Evolutionary conservation across 2,113 vertebrate species (phyloP).

Genomic region (Notarius quadriscutis): DNA sequence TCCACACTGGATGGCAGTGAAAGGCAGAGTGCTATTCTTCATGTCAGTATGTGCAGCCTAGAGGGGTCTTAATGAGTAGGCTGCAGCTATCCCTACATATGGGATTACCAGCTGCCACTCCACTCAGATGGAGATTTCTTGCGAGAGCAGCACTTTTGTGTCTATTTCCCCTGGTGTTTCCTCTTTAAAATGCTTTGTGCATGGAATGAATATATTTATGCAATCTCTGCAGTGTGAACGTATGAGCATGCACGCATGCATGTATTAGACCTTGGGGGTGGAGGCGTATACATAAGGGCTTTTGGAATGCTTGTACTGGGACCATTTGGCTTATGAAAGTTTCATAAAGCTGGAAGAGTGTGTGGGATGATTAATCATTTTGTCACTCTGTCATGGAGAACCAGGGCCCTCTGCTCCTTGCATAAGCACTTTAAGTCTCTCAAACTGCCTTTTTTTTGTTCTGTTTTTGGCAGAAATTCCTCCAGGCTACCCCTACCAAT

Average conservation of each 20-base stretch:
- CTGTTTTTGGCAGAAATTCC: slow-evolving; percentile 79
- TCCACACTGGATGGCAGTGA: slow-evolving; percentile 26
- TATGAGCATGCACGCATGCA: slow-evolving; percentile 30
- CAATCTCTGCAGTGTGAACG: slow-evolving; percentile 36
- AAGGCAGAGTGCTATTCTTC: slow-evolving; percentile 43
- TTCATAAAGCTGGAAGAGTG: slow-evolving; percentile 55
- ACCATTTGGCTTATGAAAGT: slow-evolving; percentile 61
- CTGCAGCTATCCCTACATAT: slow-evolving; percentile 53
- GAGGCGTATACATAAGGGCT: slow-evolving; percentile 34
- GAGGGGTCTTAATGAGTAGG: slow-evolving; percentile 52
- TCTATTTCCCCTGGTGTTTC: slow-evolving; percentile 37
- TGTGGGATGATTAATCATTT: slow-evolving; percentile 58
- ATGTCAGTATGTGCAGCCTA: slow-evolving; percentile 48
- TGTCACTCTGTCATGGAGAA: slow-evolving; percentile 55
- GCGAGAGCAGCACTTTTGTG: slow-evolving; percentile 44
- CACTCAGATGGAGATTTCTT: slow-evolving; percentile 46
- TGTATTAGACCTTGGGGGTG: slow-evolving; percentile 25
- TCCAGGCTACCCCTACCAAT: slow-evolving; percentile 84
- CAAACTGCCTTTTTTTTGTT: slow-evolving; percentile 37
- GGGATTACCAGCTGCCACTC: slow-evolving; percentile 57
- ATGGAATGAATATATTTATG: slow-evolving; percentile 50
- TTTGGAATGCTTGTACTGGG: slow-evolving; percentile 50
- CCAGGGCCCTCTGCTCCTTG: slow-evolving; percentile 46
- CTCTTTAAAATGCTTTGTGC: slow-evolving; percentile 42
- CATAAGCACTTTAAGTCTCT: slow-evolving; percentile 44